Evolutionary conservation across 2,113 vertebrate genomes (phyloP).

Genomic region (Aythya baeri): DNA sequence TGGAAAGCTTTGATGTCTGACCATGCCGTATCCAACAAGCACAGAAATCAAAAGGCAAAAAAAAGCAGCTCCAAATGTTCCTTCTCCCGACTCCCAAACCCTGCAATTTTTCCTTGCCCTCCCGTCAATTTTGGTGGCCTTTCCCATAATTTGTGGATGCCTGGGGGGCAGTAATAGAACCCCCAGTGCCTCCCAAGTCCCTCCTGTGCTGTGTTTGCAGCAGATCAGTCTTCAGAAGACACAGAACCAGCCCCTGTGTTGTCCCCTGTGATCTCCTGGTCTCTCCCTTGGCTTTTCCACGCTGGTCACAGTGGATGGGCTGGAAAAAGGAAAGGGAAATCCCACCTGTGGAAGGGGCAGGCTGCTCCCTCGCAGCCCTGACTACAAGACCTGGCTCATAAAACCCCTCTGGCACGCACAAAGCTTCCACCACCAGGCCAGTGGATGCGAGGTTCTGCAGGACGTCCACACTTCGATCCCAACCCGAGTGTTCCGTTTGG

Average conservation of each 20-base stretch:
- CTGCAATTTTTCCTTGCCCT: background rate
- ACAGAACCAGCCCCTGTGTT: background rate
- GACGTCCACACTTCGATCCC: background rate
- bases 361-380: too few species aligned
- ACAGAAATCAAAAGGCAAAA: background rate
- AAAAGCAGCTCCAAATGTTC: background rate
- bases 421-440: too few species aligned
- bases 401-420: too few species aligned
- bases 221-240: background rate
- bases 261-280: too few species aligned
- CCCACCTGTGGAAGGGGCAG: too few species aligned
- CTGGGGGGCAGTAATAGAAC: background rate
- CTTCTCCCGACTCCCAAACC: background rate
- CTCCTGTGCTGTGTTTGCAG: background rate
- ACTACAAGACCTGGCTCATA: too few species aligned
- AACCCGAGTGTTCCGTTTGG: background rate
- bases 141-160: background rate
- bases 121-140: background rate
- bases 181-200: background rate
- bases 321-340: too few species aligned
- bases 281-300: background rate
- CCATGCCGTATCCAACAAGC: background rate
- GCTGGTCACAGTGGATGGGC: background rate
- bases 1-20: background rate
- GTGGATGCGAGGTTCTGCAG: too few species aligned